phyloP scores from a whole-genome alignment of 64 coral and sea anemone genomes.

The Montipora efflorescens region DNA sequence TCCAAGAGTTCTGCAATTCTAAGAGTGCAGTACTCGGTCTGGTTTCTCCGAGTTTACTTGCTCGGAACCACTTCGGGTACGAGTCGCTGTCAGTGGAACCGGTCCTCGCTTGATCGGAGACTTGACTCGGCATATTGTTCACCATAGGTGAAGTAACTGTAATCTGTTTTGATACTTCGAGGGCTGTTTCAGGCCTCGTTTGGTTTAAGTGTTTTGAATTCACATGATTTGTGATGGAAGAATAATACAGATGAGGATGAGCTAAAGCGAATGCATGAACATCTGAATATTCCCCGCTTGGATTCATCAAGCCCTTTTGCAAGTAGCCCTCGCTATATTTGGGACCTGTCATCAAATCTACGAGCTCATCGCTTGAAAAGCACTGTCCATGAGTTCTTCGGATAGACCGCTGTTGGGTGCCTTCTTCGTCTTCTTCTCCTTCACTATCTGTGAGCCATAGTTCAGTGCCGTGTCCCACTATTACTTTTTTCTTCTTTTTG shows the following conservation, averaged over 20 bases:
- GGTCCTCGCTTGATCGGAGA: conserved; percentile 83
- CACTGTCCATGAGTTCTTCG: conserved; percentile 19
- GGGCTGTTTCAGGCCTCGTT: conserved; percentile 69
- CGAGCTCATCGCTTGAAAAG: conserved; percentile 16
- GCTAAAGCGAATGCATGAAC: conserved; percentile 32
- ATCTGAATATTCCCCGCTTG: conserved; percentile 37
- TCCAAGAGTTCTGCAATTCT: conserved; percentile 83
- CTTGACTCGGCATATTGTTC: conserved; percentile 92
- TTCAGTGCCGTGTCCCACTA: conserved; percentile 64
- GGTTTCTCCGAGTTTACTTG: conserved; percentile 31
- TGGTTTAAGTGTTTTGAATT: conserved; percentile 41
- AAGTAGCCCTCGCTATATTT: conserved; percentile 36
- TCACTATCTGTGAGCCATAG: conserved; percentile 71
- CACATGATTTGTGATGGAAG: conserved; percentile 11
- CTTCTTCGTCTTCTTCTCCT: conserved; percentile 66
- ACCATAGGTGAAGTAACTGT: conserved; percentile 55
- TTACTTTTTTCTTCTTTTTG: conserved; percentile 72
- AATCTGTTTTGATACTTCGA: conserved; percentile 26
- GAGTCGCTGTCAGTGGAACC: conserved; percentile 79
- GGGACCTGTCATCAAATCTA: conserved; percentile 29
- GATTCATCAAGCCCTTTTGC: conserved; percentile 6
- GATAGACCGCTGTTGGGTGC: background rate
- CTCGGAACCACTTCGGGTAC: conserved; percentile 92
- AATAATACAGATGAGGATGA: conserved; percentile 13
- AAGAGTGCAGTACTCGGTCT: conserved; percentile 78